These are phyloP conservation scores for Sarcophaga caerulescens DNA, from an alignment of 2,888 invertebrate genomes.

Conservation along the genomic window DNA sequence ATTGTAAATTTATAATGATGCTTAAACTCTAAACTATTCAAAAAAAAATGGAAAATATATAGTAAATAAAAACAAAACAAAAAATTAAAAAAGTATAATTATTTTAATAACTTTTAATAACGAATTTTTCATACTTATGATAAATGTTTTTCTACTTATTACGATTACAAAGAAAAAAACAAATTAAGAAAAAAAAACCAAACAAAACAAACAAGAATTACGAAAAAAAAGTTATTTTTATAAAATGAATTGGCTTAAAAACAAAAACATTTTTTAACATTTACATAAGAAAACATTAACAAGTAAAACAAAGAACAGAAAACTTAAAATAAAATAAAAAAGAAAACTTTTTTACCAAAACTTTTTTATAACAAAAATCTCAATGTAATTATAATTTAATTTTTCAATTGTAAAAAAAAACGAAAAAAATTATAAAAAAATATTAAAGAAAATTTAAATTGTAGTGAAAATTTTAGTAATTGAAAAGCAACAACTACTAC, in stretches of 20 bases:
- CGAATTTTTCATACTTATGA: slow-evolving; percentile 70
- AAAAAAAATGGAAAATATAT: slow-evolving; percentile 57
- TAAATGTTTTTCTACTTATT: slow-evolving; percentile 70
- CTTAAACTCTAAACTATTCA: slow-evolving; percentile 66
- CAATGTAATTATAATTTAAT: slow-evolving; percentile 63
- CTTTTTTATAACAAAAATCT: slow-evolving; percentile 59
- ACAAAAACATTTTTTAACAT: slow-evolving; percentile 60
- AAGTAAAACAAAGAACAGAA: slow-evolving; percentile 13
- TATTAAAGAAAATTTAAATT: slow-evolving; percentile 9
- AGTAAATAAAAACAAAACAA: slow-evolving; percentile 14
- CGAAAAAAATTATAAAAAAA: slow-evolving; percentile 16
- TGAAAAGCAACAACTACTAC: slow-evolving; percentile 25
- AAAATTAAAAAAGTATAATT: slow-evolving; percentile 58
- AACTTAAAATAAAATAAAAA: slow-evolving; percentile 26
- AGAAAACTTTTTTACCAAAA: slow-evolving; percentile 58
- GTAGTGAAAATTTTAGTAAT: slow-evolving; percentile 2
- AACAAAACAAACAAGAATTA: slow-evolving; percentile 31
- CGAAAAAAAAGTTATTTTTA: slow-evolving; percentile 61
- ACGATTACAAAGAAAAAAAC: slow-evolving; percentile 48
- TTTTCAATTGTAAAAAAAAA: slow-evolving; percentile 42
- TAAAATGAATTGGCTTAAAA: slow-evolving; percentile 61
- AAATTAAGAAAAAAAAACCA: slow-evolving; percentile 58
- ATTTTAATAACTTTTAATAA: slow-evolving; percentile 70
- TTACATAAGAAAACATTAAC: slow-evolving; percentile 41
- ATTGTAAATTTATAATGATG: slow-evolving; percentile 65